Base-by-base conservation (phyloP, 2,888 invertebrate species). In the Pharmacophagus antenor region DNA sequence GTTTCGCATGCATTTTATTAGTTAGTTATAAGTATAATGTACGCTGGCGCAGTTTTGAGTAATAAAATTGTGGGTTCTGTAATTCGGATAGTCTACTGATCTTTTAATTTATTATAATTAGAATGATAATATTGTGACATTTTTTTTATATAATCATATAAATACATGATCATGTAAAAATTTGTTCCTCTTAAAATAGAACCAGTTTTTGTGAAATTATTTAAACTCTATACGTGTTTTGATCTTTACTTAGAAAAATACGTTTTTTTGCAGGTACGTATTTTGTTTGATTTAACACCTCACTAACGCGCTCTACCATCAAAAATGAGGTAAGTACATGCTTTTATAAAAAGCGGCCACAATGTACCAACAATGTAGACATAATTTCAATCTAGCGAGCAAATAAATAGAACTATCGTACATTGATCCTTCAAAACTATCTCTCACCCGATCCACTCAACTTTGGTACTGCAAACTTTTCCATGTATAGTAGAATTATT, bases 401-500 rank as follows among this genome's bases (percentile, higher is more conserved):
- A 50, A 22, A 48, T 23, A 41, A 17, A 7, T 4, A 27, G 5
- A 17, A 21, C 8, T 23, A 46, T 20, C 25, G 27, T 51, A 60
- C 55, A 60, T 56, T 56, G 60, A 55, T 22, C 51, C 17, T 18
- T 12, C n/a, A 6, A 25, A 25, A 6, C 50, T 37, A 23, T 37
- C 31, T 31, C 15, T 7, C 5, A 41, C 44, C 15, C 20, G 21
- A 25, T 25, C 42, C 23, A 51, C 46, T 52, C 52, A 48, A 41
- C 51, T 47, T 46, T 52, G 27, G 56, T 31, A 56, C 51, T 47
- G 25, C 47, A 52, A 47, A 61, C 42, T 52, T 52, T 61, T 61
- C 55, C 56, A 56, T 61, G 56, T 56, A 56, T 41, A 52, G 56
- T 56, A 41, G 52, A 47, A 61, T 56, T 52, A 61, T 61, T 61